Percentiles rank a stretch among this genome's conserved stretches.
These are phyloP conservation scores for Metopolophium dirhodum DNA, from an alignment of 1,140 invertebrate species.

Conservation along the genomic window DNA sequence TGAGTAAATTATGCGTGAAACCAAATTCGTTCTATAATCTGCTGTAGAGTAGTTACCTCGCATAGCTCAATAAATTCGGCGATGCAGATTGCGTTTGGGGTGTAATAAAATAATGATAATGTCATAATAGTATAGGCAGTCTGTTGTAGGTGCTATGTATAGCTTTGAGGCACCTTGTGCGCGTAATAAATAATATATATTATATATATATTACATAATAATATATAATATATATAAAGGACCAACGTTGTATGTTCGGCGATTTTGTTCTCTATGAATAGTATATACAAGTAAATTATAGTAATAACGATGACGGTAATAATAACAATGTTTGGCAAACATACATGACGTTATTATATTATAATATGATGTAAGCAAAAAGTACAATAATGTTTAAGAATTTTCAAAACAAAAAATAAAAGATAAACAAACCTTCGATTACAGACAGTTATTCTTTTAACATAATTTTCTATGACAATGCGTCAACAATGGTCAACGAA, in stretches of 20 bases:
- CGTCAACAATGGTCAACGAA: conserved; percentile 13
- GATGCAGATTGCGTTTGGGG: not conserved
- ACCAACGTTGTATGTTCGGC: not conserved
- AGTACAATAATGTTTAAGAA: not conserved
- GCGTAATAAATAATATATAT: not conserved
- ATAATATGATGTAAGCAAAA: not conserved
- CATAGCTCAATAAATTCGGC: not conserved
- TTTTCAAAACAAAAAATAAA: conserved; percentile 22
- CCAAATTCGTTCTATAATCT: not conserved
- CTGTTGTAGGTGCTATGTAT: not conserved
- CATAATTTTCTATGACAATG: not conserved
- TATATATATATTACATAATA: not conserved
- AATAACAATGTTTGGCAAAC: not conserved
- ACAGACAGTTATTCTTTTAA: not conserved
- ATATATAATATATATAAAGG: not conserved
- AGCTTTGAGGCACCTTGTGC: not conserved
- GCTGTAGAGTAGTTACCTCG: not conserved
- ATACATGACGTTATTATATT: not conserved
- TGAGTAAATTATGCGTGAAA: conserved; percentile 24
- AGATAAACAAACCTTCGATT: conserved; percentile 18
- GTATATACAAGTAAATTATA: not conserved
- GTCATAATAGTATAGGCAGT: not conserved
- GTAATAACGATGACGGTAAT: not conserved
- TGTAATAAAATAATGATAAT: not conserved
- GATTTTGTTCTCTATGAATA: not conserved